Base-by-base conservation (phyloP, 2,888 invertebrate species). In the Drosophila algonquin region DNA sequence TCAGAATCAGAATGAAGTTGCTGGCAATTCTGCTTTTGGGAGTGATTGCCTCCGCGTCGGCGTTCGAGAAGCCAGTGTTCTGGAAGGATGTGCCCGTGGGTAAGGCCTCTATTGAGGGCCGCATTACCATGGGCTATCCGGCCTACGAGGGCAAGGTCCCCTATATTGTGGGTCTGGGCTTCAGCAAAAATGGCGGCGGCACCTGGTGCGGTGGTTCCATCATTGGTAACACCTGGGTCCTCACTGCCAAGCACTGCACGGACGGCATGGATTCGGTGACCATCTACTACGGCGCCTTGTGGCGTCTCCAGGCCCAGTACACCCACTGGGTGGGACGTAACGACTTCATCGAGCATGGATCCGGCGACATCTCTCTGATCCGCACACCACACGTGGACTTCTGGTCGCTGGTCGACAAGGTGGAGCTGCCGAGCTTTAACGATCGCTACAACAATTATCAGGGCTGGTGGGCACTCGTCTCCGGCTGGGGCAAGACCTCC, bases 201-300 rank as follows among this genome's bases (percentile, higher is more conserved):
- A 70, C 60, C 12, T 78, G 78, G 80, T 90, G 90, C 54, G 90
- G 90, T 35, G 90, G 89, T 61, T 84, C 90, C 21, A 65, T 90
- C 40, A 90, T 90, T 59, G 77, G 72, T 10, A 30, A 79, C 47
- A 79, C 51, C 18, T 90, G 83, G 81, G 75, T 91, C 2, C 50
- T 90, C 56, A 90, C 90, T 7, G 90, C 90, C 16, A 87, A 89
- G 69, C 90, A 91, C 62, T 90, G 90, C 65, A 80, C 89, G 3
- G 68, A 77, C 6, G 65, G 57, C 53, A 65, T 71, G 47, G 62
- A 85, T 5, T 44, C 76, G n/a, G 74, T 90, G 24, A 75, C 76
- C 55, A 77, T 89, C 57, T 75, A 77, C 70, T 77, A 75, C 57
- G 79, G 80, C 27, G 87, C 90, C 57, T 77, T 80, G 40, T 85